phyloP scores from a whole-genome alignment of 1,140 invertebrate species.

The Nasonia vitripennis region DNA sequence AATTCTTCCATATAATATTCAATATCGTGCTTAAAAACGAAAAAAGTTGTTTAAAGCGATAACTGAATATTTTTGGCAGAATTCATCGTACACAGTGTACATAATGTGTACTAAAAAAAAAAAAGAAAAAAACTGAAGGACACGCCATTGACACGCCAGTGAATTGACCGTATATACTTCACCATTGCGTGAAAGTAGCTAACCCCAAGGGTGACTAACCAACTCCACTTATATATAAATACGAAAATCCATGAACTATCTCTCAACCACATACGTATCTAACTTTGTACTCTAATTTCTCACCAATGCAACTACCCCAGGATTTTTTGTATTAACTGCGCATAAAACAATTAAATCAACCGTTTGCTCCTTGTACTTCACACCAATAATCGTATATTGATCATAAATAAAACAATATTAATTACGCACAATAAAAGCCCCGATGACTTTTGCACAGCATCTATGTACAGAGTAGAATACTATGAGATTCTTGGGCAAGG shows the following conservation, averaged over 20 bases:
- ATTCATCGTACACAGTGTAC: neutral
- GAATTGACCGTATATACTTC: slow-evolving; percentile 45
- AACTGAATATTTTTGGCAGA: too few relatives aligned
- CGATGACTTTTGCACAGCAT: slow-evolving; percentile 33
- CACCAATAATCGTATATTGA: neutral
- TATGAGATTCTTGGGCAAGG: slow-evolving; percentile 17
- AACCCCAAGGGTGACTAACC: slow-evolving; percentile 53
- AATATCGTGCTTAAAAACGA: too few relatives aligned
- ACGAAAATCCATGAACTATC: neutral
- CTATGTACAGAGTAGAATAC: neutral
- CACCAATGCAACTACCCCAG: slow-evolving; percentile 9
- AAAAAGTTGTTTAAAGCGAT: too few relatives aligned
- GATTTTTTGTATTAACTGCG: slow-evolving; percentile 36
- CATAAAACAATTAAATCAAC: slow-evolving; percentile 18
- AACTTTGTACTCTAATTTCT: slow-evolving; percentile 54
- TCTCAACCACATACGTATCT: slow-evolving; percentile 59
- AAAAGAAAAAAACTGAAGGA: slow-evolving; percentile 28
- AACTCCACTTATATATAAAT: slow-evolving; percentile 20
- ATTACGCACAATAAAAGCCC: neutral
- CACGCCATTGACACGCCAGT: slow-evolving; percentile 45
- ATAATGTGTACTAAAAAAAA: slow-evolving; percentile 45
- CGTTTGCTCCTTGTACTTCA: slow-evolving; percentile 1
- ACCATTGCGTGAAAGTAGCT: slow-evolving; percentile 44
- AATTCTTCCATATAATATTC: too few relatives aligned
- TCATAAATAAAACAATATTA: neutral